Evolutionary conservation across 2,888 invertebrate species (phyloP).

Genomic region (Sturmia bella): DNA sequence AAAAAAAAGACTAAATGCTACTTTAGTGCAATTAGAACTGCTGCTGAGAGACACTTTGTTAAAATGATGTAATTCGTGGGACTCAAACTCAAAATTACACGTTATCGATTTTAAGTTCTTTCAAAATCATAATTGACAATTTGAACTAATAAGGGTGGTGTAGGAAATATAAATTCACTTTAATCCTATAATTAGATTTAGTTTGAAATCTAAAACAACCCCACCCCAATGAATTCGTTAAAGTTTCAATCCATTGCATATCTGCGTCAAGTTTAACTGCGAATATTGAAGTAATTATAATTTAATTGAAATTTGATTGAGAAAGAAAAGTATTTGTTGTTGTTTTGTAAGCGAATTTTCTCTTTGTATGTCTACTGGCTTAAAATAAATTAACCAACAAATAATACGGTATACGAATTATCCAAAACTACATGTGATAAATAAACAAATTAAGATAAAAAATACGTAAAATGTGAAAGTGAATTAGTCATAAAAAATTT

Average conservation of each 20-base stretch:
- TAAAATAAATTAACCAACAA: not conserved
- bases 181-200: slow-evolving; percentile 56
- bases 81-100: slow-evolving; percentile 54
- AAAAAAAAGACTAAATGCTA: slow-evolving; percentile 37
- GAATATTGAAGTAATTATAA: slow-evolving; percentile 48
- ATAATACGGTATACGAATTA: slow-evolving; percentile 22
- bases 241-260: slow-evolving; percentile 19
- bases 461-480: too few species aligned
- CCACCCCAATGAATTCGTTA: not conserved
- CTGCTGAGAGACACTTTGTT: slow-evolving; percentile 54
- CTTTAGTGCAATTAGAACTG: slow-evolving; percentile 17
- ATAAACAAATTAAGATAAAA: slow-evolving; percentile 13
- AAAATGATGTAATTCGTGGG: slow-evolving; percentile 28
- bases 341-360: slow-evolving; percentile 20
- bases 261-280: slow-evolving; percentile 4
- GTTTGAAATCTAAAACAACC: not conserved
- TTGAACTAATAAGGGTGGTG: slow-evolving; percentile 15
- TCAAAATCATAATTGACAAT: slow-evolving; percentile 64
- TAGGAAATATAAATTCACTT: slow-evolving; percentile 15
- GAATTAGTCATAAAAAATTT: too few species aligned
- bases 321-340: slow-evolving; percentile 35
- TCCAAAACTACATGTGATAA: slow-evolving; percentile 53
- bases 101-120: slow-evolving; percentile 57
- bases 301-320: slow-evolving; percentile 61
- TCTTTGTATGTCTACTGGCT: slow-evolving; percentile 17